These are phyloP conservation scores for Caenorhabditis wallacei DNA, from an alignment of 2,888 invertebrate genomes.

Conservation along the genomic window DNA sequence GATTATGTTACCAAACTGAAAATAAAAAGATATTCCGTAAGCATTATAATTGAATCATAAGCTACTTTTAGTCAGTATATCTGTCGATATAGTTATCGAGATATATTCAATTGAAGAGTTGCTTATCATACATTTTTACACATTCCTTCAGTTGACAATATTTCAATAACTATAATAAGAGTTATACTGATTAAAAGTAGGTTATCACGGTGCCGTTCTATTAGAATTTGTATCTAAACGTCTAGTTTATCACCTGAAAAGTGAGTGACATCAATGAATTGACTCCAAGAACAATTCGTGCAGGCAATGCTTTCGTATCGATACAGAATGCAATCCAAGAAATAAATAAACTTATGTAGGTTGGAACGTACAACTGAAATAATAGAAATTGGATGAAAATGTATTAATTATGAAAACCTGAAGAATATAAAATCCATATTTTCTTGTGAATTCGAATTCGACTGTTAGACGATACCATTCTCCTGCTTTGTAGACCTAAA, in stretches of 20 bases:
- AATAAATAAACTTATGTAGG: constrained; percentile 80
- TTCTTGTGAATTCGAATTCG: constrained; percentile 77
- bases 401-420: constrained; percentile 61
- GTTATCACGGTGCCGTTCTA: not conserved
- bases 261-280: constrained; percentile 82
- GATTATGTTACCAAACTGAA: constrained; percentile 80
- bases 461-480: constrained; percentile 81
- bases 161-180: too few relatives aligned
- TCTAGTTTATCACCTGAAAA: constrained; percentile 66
- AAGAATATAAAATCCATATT: constrained; percentile 80
- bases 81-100: too few relatives aligned
- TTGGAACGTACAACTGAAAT: constrained; percentile 78
- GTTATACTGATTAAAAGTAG: too few relatives aligned
- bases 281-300: constrained; percentile 80
- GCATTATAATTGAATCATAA: too few relatives aligned
- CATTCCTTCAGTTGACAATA: too few relatives aligned
- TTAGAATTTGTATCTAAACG: not conserved
- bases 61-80: too few relatives aligned
- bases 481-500: constrained; percentile 76
- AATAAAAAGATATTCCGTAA: not conserved
- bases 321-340: constrained; percentile 81
- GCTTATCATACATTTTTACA: too few relatives aligned
- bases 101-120: too few relatives aligned
- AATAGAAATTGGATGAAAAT: not conserved
- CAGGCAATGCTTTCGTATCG: constrained; percentile 79